Conservation (phyloP, 2,888 invertebrate genomes). For the Drosophila helvetica region DNA sequence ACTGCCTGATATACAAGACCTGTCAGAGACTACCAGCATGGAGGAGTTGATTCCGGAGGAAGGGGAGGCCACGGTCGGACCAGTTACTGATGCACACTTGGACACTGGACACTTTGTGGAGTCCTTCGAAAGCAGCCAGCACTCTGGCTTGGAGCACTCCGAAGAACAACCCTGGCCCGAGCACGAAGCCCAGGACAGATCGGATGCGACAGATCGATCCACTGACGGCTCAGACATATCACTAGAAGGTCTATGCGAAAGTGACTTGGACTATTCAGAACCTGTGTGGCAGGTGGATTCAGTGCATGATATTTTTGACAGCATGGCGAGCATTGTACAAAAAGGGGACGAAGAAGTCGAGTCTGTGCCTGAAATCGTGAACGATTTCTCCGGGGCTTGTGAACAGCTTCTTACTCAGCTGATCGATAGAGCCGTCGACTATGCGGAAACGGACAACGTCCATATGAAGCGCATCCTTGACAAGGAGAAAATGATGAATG, state of each 20-base stretch:
- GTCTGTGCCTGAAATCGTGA: background rate
- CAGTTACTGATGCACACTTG: background rate
- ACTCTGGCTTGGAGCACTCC: background rate
- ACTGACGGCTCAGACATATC: background rate
- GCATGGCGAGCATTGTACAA: background rate
- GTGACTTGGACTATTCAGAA: background rate
- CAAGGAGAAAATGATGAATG: slow-evolving; percentile 24
- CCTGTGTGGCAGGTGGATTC: background rate
- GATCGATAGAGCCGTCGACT: slow-evolving; percentile 2
- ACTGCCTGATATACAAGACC: background rate
- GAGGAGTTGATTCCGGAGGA: background rate
- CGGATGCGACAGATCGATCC: background rate
- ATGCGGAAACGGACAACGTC: background rate
- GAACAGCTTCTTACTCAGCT: slow-evolving; percentile 11
- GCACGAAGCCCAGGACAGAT: background rate
- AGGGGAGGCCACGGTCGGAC: background rate
- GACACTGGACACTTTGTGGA: background rate
- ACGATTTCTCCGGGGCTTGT: background rate
- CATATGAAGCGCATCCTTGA: slow-evolving; percentile 16
- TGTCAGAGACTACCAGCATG: background rate
- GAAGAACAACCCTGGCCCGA: background rate
- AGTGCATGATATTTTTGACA: background rate
- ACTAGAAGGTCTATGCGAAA: background rate
- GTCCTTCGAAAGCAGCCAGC: background rate
- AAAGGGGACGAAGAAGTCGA: too few relatives aligned